Base-by-base conservation (phyloP, 2,113 vertebrate genomes). In the Polyodon spathula region DNA sequence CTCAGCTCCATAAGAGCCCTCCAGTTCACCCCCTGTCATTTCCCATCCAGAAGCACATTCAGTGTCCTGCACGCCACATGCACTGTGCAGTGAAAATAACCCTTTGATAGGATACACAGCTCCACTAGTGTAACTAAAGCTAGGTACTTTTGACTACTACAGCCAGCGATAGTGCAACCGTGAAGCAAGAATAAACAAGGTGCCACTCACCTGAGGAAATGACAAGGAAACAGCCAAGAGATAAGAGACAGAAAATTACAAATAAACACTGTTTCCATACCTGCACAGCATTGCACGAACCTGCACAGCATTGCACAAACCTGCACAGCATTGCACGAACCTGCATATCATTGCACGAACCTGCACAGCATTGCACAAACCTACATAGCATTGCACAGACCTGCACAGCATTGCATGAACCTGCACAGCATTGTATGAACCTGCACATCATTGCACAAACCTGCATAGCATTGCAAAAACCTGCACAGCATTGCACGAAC, bases 21-120 rank as follows among this genome's bases (percentile, higher is more conserved):
- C 52, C 27, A 59, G 7, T 37, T 37, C 54, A 48, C 54, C 16
- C 39, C 14, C 46, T 37, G 14, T n/a, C 52, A 9, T 46, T 39
- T 53, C 52, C 41, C 55, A 40, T 10, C 54, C 38, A 27, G 55
- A 38, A 17, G 38, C 43, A 9, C 48, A 14, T 48, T 8, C 9
- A 40, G 58, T 5, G n/a, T n/a, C 50, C 51, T 50, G 41, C 15
- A 41, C 48, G 51, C 59, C 37, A 48, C 40, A 39, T 51, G 56
- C 41, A 51, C 39, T n/a, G n/a, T n/a, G n/a, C n/a, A n/a, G n/a
- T 37, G 41, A 63, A 55, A 66, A 57, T 56, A n/a, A 15, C 40
- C 59, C 61, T 64, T 72, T 72, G 64, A 72, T 56, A 7, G 67
- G 16, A 37, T 15, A 63, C 65, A 69, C 64, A 58, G 58, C 46